phyloP scores from a whole-genome alignment of 1,140 invertebrate species.

The Bacillus rossius region DNA sequence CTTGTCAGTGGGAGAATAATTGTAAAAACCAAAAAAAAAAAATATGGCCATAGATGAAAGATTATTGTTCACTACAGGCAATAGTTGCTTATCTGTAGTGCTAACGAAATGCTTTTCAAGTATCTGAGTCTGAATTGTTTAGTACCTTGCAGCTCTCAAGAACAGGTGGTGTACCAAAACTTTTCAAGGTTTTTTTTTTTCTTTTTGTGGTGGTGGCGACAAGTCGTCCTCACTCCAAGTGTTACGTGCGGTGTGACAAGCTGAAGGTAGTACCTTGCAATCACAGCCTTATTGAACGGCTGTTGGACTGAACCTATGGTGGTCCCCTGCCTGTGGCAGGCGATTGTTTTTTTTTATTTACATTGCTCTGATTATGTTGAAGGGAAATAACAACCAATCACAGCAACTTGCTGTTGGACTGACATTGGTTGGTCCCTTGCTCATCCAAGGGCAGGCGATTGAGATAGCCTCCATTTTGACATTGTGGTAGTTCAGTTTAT shows the following conservation, averaged over 20 bases:
- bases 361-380: background rate
- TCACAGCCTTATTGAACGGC: conserved; percentile 7
- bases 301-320: conserved; percentile 6
- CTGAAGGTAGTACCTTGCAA: conserved; percentile 13
- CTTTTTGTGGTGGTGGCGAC: background rate
- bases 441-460: conserved; percentile 3
- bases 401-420: conserved; percentile 13
- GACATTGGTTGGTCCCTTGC: background rate
- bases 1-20: too few relatives aligned
- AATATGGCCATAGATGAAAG: too few relatives aligned
- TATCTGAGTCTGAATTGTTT: background rate
- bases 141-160: background rate
- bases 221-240: background rate
- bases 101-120: background rate
- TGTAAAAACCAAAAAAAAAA: too few relatives aligned
- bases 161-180: background rate
- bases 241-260: background rate
- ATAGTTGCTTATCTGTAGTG: background rate
- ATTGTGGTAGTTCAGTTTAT: too few relatives aligned
- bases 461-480: too few relatives aligned
- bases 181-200: too few relatives aligned
- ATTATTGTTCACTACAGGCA: too few relatives aligned
- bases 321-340: conserved; percentile 4
- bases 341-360: conserved; percentile 11
- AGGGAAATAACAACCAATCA: background rate